Base-by-base conservation (phyloP, 1,140 invertebrate genomes). In the Lasaia peninsularis region DNA sequence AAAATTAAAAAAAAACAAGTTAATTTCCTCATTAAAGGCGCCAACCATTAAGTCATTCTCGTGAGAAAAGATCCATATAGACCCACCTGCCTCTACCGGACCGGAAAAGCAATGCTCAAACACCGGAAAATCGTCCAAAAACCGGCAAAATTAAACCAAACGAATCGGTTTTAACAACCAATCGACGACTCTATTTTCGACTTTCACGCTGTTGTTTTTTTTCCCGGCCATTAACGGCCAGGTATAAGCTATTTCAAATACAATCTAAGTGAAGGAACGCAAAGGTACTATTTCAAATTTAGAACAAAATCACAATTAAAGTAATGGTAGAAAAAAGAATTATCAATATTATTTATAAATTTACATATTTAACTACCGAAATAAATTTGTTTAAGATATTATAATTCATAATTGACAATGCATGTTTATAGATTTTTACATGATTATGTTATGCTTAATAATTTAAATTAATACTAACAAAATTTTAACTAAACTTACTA, bases 71-170 rank as follows among this genome's bases (percentile, higher is more conserved):
- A 78, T 63, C 57, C 63, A 67, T 62, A 70, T 67, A 61, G 55
- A 61, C 57, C 63, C 80, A 86, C 82, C 81, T 86, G 82, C 73
- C 63, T 62, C 74, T 70, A 79, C 62, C 70, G 60, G 69, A 84
- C 75, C 83, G 78, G 81, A 85, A 88, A 86, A 83, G 62, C 67
- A 65, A 69, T 75, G 75, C 52, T 75, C 80, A 77, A 86, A 84
- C 70, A 80, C 62, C 81, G 81, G 80, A 82, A 86, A 88, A 88
- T 86, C 78, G 71, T 63, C 71, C 70, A 80, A 86, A 86, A 86
- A 82, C 81, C 80, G 67, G 71, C 72, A 66, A 86, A 81, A 83
- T 84, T 77, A 67, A 69, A 75, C 68, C 69, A 78, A 83, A 81
- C 75, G 71, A 80, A 81, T 80, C 75, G 71, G 35, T 69, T 75